Evolutionary conservation across 1,140 invertebrate genomes (phyloP).

Genomic region (Hesperophylax magnus): DNA sequence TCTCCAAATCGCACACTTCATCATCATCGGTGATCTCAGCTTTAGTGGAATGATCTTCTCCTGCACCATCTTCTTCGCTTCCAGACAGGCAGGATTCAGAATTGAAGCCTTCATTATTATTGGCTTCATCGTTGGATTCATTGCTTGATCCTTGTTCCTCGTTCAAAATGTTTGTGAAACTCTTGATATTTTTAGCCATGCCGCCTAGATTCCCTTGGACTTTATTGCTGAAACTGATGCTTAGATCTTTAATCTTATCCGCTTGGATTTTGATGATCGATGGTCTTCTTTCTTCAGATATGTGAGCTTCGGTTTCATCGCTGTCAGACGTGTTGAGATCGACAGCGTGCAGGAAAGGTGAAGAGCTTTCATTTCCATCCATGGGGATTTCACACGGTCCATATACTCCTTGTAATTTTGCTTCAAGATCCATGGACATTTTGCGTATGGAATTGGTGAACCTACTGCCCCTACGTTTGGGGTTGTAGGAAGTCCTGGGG

Average conservation of each 20-base stretch:
- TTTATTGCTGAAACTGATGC: constrained; percentile 62
- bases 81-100: constrained; percentile 45
- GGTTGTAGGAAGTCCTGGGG: not conserved
- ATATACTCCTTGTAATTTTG: constrained; percentile 60
- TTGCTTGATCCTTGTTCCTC: constrained; percentile 46
- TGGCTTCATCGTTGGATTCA: constrained; percentile 58
- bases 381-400: constrained; percentile 65
- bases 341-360: constrained; percentile 39
- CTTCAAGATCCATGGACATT: constrained; percentile 49
- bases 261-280: constrained; percentile 61
- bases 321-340: constrained; percentile 35
- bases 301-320: constrained; percentile 22
- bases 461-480: not conserved
- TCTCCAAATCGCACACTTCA: constrained; percentile 64
- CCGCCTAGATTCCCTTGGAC: constrained; percentile 62
- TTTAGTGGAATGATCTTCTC: not conserved
- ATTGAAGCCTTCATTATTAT: constrained; percentile 60
- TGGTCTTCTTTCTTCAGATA: constrained; percentile 22
- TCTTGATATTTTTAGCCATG: constrained; percentile 61
- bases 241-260: constrained; percentile 63
- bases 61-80: constrained; percentile 31
- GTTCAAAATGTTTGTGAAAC: constrained; percentile 50
- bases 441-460: constrained; percentile 42
- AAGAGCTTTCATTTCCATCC: constrained; percentile 46
- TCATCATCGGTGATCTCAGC: constrained; percentile 60